Conservation (phyloP, 2,888 invertebrate species). For the Patella caerulea region DNA sequence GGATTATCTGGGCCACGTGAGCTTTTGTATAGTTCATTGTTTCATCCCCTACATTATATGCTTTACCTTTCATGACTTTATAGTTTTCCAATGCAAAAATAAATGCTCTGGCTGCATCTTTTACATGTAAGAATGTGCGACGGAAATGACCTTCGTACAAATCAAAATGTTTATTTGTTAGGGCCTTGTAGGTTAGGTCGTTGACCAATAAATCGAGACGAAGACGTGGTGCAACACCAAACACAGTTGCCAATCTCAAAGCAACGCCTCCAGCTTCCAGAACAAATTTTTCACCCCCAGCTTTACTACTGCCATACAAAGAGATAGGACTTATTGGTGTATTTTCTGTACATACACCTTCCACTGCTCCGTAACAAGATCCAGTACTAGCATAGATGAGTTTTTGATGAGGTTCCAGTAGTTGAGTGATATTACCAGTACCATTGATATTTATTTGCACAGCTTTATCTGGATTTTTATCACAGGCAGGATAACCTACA, state of each 20-base stretch:
- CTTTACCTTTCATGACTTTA: slow-evolving; percentile 62
- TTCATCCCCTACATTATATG: slow-evolving; percentile 71
- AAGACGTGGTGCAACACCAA: slow-evolving; percentile 69
- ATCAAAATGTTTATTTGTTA: slow-evolving; percentile 62
- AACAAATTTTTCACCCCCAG: slow-evolving; percentile 63
- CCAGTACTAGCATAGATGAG: slow-evolving; percentile 69
- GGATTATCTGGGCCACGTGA: slow-evolving; percentile 63
- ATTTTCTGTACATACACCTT: slow-evolving; percentile 68
- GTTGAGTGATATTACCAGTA: slow-evolving; percentile 57
- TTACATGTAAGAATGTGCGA: slow-evolving; percentile 69
- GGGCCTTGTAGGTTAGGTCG: slow-evolving; percentile 65
- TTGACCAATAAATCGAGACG: slow-evolving; percentile 70
- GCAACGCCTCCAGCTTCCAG: slow-evolving; percentile 61
- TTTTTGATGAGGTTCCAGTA: slow-evolving; percentile 60
- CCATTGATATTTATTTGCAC: slow-evolving; percentile 64
- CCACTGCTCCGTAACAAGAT: slow-evolving; percentile 70
- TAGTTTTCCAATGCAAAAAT: slow-evolving; percentile 66
- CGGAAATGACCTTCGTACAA: slow-evolving; percentile 69
- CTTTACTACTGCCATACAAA: slow-evolving; percentile 69
- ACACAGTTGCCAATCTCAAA: slow-evolving; percentile 69
- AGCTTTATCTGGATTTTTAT: slow-evolving; percentile 64
- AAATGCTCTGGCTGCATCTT: slow-evolving; percentile 69
- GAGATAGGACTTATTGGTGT: slow-evolving; percentile 69
- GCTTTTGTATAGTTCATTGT: slow-evolving; percentile 69
- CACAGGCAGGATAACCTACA: slow-evolving; percentile 71